Evolutionary conservation across 2,113 vertebrate species (phyloP).

Genomic region (Poecile atricapillus): DNA sequence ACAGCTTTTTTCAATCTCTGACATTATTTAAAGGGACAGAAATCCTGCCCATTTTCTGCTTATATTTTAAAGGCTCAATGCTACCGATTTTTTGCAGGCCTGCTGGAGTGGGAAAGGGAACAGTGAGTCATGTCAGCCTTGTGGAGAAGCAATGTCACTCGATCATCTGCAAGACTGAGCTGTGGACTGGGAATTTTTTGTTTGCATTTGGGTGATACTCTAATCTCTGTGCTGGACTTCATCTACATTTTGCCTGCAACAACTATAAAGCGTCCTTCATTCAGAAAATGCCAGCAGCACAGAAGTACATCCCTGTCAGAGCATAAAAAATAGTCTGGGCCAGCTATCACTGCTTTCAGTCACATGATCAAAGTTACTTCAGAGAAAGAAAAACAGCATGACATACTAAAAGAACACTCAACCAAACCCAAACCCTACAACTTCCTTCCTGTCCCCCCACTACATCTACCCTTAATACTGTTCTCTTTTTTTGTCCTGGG

Average conservation of each 20-base stretch:
- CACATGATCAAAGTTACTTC: neutral
- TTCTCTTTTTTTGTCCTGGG: neutral
- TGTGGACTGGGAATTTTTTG: neutral
- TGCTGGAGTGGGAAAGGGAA: neutral
- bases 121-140: neutral
- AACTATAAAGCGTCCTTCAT: neutral
- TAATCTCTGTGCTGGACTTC: neutral
- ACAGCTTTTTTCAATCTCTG: neutral
- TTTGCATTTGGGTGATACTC: neutral
- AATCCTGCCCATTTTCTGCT: neutral
- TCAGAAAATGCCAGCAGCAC: neutral
- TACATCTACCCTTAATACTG: neutral
- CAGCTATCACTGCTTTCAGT: neutral
- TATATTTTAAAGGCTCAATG: neutral
- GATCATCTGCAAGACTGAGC: neutral
- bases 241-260: neutral
- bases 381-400: neutral
- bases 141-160: neutral
- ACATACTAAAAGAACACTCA: neutral
- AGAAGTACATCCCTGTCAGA: neutral
- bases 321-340: accelerated
- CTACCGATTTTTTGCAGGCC: neutral
- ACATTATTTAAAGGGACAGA: neutral
- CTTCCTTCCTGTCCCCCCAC: neutral
- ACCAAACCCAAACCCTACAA: neutral